Evolutionary conservation across 1,140 invertebrate species (phyloP).

Genomic region (Zophobas atratus): DNA sequence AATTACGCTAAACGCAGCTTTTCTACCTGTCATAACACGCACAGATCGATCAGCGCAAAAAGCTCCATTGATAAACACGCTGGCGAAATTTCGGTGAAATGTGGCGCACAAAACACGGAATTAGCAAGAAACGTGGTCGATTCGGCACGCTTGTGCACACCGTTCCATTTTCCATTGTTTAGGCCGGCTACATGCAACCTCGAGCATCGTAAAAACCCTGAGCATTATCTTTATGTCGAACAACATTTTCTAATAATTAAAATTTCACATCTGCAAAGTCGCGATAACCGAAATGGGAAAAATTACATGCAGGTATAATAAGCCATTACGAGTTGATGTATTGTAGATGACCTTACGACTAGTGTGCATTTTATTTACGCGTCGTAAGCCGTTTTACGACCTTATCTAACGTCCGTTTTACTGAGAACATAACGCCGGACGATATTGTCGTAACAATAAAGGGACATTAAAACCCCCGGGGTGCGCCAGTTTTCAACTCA

Average conservation of each 20-base stretch:
- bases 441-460: conserved; percentile 15
- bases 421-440: conserved; percentile 18
- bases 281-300: conserved; percentile 16
- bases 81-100: too few relatives aligned
- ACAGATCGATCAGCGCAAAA: too few relatives aligned
- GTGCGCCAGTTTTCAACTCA: conserved; percentile 5
- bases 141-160: too few relatives aligned
- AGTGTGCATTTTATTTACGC: conserved; percentile 26
- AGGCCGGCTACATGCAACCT: too few relatives aligned
- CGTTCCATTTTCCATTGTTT: too few relatives aligned
- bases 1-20: too few relatives aligned
- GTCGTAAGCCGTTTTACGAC: conserved; percentile 26
- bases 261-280: conserved; percentile 33
- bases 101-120: too few relatives aligned
- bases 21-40: too few relatives aligned
- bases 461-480: conserved; percentile 9
- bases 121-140: too few relatives aligned
- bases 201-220: too few relatives aligned
- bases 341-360: conserved; percentile 22
- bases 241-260: conserved; percentile 7
- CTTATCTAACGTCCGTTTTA: conserved; percentile 25
- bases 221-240: too few relatives aligned
- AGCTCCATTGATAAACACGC: too few relatives aligned
- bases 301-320: conserved; percentile 6
- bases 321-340: not conserved